These are phyloP conservation scores for Sarcophaga carnaria DNA, from an alignment of 2,888 invertebrate species.

Conservation along the genomic window DNA sequence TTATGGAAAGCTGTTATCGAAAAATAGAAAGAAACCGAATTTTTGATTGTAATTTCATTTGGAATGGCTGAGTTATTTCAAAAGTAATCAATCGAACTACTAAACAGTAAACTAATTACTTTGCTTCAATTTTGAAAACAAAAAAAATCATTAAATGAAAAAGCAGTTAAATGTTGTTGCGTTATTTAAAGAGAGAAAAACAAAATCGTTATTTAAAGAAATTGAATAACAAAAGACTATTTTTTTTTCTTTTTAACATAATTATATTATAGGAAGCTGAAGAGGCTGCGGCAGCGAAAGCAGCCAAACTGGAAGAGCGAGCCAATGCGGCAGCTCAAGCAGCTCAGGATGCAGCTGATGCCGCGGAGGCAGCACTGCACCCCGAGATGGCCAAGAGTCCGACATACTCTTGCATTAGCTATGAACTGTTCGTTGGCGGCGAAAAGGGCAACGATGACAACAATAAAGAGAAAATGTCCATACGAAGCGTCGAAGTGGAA, in stretches of 20 bases:
- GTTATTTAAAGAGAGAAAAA: slow-evolving; percentile 36
- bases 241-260: slow-evolving; percentile 58
- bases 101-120: slow-evolving; percentile 45
- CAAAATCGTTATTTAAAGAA: background rate
- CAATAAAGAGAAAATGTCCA: slow-evolving; percentile 95
- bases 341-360: slow-evolving; percentile 81
- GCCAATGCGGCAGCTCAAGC: slow-evolving; percentile 87
- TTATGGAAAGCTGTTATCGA: slow-evolving; percentile 42
- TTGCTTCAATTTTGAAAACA: slow-evolving; percentile 54
- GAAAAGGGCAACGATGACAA: slow-evolving; percentile 95
- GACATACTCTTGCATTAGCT: slow-evolving; percentile 95
- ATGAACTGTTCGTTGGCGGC: slow-evolving; percentile 94
- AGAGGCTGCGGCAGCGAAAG: slow-evolving; percentile 87
- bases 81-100: slow-evolving; percentile 49
- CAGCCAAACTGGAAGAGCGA: slow-evolving; percentile 82
- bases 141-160: slow-evolving; percentile 19
- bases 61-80: slow-evolving; percentile 65
- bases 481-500: slow-evolving; percentile 93
- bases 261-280: slow-evolving; percentile 88
- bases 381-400: slow-evolving; percentile 92
- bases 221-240: slow-evolving; percentile 8
- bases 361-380: slow-evolving; percentile 83
- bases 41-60: slow-evolving; percentile 39
- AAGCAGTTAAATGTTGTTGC: slow-evolving; percentile 59
- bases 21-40: slow-evolving; percentile 19